Percentiles rank a stretch among this genome's conserved stretches.
phyloP scores from a whole-genome alignment of 2,113 vertebrate genomes.

The Hyperoodon ampullatus region DNA sequence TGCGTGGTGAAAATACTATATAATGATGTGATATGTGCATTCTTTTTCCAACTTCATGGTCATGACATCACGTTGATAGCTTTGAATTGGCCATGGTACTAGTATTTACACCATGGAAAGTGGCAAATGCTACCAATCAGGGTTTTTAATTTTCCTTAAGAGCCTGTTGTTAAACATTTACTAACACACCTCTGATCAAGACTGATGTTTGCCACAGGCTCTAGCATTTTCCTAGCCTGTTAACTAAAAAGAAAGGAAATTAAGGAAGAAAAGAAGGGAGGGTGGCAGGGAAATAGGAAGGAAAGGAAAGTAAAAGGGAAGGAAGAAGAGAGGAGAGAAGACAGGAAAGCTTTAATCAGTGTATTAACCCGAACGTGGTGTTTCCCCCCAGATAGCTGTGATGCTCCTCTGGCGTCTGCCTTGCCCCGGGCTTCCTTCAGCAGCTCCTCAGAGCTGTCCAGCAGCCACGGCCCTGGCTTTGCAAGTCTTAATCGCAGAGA shows the following conservation, averaged over 20 bases:
- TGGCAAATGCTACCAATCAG: background rate
- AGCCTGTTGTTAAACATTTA: background rate
- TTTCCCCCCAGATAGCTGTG: conserved; percentile 90
- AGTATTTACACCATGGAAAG: background rate
- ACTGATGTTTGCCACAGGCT: background rate
- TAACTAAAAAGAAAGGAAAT: background rate
- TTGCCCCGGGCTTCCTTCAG: conserved; percentile 91
- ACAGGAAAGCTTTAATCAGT: background rate
- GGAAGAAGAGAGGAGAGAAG: background rate
- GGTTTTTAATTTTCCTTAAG: background rate
- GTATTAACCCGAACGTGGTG: background rate
- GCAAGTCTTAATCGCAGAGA: conserved; percentile 94
- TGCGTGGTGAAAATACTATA: background rate
- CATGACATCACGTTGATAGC: background rate
- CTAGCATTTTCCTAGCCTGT: background rate
- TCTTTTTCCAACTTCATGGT: background rate
- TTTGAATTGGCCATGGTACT: background rate
- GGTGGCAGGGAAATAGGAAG: background rate
- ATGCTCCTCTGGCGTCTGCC: conserved; percentile 89
- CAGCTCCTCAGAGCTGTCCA: conserved; percentile 93
- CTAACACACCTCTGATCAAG: background rate
- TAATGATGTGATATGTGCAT: background rate
- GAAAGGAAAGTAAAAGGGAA: background rate
- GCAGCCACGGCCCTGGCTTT: conserved; percentile 89
- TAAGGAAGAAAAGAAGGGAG: no score